Percentiles rank a stretch among this genome's conserved stretches.
Evolutionary conservation across 2,113 vertebrate species (phyloP).

Genomic region (Neoarius graeffei): DNA sequence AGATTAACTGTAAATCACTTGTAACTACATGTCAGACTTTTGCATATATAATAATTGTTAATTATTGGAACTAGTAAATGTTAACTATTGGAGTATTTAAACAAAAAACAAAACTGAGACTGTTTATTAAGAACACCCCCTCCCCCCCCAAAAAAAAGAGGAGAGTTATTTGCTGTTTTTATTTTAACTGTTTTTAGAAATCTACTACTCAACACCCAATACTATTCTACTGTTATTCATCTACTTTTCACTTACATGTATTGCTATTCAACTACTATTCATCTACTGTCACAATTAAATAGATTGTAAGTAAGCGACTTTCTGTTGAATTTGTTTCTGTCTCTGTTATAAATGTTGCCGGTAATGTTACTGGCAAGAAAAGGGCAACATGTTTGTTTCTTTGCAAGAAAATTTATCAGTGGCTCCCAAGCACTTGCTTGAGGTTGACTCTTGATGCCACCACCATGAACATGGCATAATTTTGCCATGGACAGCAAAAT

Average conservation of each 20-base stretch:
- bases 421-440: neutral
- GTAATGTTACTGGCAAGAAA: neutral
- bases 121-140: neutral
- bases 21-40: neutral
- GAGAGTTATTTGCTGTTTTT: neutral
- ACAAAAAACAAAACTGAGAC: neutral
- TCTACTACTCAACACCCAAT: neutral
- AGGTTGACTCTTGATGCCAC: neutral
- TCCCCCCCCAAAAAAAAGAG: neutral
- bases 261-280: neutral
- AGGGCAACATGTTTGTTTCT: neutral
- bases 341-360: neutral
- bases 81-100: neutral
- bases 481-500: too few species aligned
- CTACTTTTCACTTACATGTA: too few species aligned
- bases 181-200: neutral
- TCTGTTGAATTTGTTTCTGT: neutral
- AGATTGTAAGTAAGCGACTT: neutral
- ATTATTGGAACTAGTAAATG: neutral
- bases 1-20: neutral
- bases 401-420: neutral
- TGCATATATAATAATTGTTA: neutral
- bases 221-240: neutral
- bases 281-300: neutral
- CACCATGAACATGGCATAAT: too few species aligned